These are phyloP conservation scores for Pelodiscus sinensis DNA, from an alignment of 2,113 vertebrate species.

Conservation along the genomic window DNA sequence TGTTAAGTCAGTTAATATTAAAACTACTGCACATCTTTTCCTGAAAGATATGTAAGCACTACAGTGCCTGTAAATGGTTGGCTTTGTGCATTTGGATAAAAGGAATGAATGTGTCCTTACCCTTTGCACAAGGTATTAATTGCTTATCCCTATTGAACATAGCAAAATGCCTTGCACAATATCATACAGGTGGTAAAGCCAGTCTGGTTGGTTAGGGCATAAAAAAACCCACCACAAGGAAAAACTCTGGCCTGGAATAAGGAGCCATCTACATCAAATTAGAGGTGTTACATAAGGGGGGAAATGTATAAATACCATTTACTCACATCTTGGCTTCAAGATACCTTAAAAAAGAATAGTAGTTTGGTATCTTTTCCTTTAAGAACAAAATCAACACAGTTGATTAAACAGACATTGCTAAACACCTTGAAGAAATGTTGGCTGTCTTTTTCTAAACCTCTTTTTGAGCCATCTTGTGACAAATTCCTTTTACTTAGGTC, in stretches of 20 bases:
- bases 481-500: slow-evolving; percentile 22
- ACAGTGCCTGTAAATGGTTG: background rate
- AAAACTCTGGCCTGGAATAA: background rate
- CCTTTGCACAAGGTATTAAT: background rate
- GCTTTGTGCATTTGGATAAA: background rate
- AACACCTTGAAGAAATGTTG: too few species aligned
- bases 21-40: background rate
- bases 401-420: too few species aligned
- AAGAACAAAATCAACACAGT: too few species aligned
- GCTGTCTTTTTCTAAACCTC: background rate
- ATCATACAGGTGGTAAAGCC: background rate
- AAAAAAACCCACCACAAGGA: background rate
- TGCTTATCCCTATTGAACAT: background rate
- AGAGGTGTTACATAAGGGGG: background rate
- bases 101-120: background rate
- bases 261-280: background rate
- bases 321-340: background rate
- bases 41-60: background rate
- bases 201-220: background rate
- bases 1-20: background rate
- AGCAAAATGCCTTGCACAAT: background rate
- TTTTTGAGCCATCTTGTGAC: slow-evolving; percentile 2
- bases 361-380: background rate
- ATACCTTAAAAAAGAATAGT: background rate
- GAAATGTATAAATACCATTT: background rate